Base-by-base conservation (phyloP, 2,888 invertebrate genomes). In the Drosophila dives region DNA sequence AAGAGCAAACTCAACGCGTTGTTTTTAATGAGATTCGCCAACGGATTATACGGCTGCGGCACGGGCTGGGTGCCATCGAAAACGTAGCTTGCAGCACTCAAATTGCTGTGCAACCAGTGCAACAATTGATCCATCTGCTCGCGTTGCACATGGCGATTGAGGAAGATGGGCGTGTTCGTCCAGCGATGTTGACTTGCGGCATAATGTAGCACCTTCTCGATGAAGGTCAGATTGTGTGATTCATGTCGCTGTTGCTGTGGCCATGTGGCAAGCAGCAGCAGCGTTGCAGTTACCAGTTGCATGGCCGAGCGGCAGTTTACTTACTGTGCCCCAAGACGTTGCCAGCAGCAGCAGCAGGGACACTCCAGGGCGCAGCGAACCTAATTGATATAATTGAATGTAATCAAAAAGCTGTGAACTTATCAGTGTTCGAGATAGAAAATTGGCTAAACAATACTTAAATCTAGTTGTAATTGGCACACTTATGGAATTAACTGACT, bases 161-260 rank as follows among this genome's bases (percentile, higher is more conserved):
- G n/a, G 26, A 91, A 91, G 34, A 91, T 72, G 20, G 81, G 77
- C 6, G 81, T 80, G 40, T 82, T 83, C 17, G 62, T 72, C 76
- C 87, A 86, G 10, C 53, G 42, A 6, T 80, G 38, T n/a, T 73
- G 54, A 0, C 7, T 36, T 0, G 71, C 63, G 2, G 77, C 68
- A 7, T 45, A 40, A n/a, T 59, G 17, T 5, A 84, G 23, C 3
- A 90, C 51, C 1, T 51, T 34, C 17, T 70, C 64, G 0, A 88
- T 5, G 17, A 73, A 61, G 33, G 33, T 74, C 15, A 85, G 54
- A 64, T 89, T 87, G 36, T 78, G 66, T 6, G 50, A 10, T 15
- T 36, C 54, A 26, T 36, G 29, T 8, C 12, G 34, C 32, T 58
- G 11, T 20, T 53, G 29, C 29, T 53, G 48, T 20, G 53, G 68